These are phyloP conservation scores for Nasonia oneida DNA, from an alignment of 2,888 invertebrate species.

Conservation along the genomic window DNA sequence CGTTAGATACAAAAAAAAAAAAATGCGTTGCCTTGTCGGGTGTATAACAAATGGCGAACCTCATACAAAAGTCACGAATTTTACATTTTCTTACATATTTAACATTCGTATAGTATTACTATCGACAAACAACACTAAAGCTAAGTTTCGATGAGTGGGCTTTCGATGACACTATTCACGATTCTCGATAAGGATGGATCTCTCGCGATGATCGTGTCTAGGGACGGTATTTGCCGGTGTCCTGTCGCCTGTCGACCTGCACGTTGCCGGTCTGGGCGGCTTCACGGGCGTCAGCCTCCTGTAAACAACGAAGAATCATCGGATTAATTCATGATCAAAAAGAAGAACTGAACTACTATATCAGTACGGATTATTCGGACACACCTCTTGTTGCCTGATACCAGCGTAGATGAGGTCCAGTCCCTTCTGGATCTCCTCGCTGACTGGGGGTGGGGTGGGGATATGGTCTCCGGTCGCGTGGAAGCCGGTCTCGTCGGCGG, in stretches of 20 bases:
- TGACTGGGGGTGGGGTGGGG: constrained; percentile 91
- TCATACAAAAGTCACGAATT: neutral
- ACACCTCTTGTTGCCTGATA: constrained; percentile 85
- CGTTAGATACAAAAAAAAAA: constrained; percentile 10
- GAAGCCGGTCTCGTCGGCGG: constrained; percentile 91
- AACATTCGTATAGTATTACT: constrained; percentile 10
- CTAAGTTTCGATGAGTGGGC: constrained; percentile 36
- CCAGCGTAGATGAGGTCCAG: constrained; percentile 92
- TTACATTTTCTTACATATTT: constrained; percentile 17
- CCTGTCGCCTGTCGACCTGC: constrained; percentile 74
- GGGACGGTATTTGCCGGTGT: constrained; percentile 71
- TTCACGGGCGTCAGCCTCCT: constrained; percentile 83
- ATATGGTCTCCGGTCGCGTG: constrained; percentile 90
- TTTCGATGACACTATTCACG: constrained; percentile 24
- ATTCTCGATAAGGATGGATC: constrained; percentile 28
- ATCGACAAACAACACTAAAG: constrained; percentile 40
- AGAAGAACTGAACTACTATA: neutral
- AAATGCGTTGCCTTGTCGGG: constrained; percentile 17
- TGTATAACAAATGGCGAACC: neutral
- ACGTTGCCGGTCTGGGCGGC: constrained; percentile 74
- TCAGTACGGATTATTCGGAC: neutral
- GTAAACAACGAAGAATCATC: constrained; percentile 68
- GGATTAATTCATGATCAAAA: neutral
- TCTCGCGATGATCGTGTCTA: constrained; percentile 28
- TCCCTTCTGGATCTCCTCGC: constrained; percentile 92